Conservation (phyloP, 2,113 vertebrate genomes). For the Rhea americana region DNA sequence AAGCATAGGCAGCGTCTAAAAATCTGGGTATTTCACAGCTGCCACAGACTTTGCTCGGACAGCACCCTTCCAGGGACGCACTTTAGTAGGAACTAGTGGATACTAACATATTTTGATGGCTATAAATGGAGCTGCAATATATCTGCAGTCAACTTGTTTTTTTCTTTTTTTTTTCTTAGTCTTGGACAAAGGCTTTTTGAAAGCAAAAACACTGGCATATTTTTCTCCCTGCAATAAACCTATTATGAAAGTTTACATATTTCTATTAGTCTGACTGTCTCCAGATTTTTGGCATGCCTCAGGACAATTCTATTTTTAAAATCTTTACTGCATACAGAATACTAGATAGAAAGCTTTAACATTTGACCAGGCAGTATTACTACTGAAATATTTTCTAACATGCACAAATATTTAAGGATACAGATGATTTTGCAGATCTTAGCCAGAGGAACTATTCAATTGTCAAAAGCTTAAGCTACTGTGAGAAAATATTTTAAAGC, state of each 20-base stretch:
- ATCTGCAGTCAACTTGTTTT: not conserved
- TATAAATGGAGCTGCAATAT: not conserved
- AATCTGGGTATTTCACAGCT: not conserved
- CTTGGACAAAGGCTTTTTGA: slow-evolving; percentile 11
- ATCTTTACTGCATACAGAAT: not conserved
- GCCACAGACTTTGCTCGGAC: not conserved
- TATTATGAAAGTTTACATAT: slow-evolving; percentile 52
- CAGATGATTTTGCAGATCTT: slow-evolving; percentile 25
- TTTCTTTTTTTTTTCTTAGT: not conserved
- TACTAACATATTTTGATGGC: not conserved
- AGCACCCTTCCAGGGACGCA: not conserved
- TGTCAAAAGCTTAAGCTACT: slow-evolving; percentile 30
- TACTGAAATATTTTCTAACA: slow-evolving; percentile 5
- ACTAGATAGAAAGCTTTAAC: slow-evolving; percentile 12
- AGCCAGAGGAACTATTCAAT: slow-evolving; percentile 27
- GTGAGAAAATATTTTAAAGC: not conserved
- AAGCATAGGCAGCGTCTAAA: not conserved
- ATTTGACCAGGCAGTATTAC: not conserved
- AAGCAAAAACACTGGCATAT: not conserved
- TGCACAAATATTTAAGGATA: not conserved
- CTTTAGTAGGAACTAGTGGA: not conserved
- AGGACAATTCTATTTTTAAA: slow-evolving; percentile 51
- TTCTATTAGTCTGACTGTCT: slow-evolving; percentile 30
- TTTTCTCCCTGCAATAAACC: not conserved
- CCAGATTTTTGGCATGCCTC: slow-evolving; percentile 8